Conservation (phyloP, 2,797 vertebrate species). For the Tangara arthus region DNA sequence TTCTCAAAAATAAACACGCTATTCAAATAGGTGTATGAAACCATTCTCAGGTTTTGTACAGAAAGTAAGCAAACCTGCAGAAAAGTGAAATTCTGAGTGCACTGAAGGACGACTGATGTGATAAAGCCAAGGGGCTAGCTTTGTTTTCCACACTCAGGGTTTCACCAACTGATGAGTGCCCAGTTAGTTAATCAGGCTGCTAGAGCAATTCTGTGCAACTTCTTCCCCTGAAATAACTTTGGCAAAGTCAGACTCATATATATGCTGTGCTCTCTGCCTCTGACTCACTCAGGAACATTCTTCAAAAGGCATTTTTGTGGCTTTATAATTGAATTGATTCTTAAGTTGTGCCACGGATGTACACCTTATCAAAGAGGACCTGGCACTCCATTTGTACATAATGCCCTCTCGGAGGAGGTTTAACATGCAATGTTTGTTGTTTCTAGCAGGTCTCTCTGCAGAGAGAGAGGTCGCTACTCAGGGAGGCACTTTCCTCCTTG, state of each 20-base stretch:
- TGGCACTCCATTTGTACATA: slow-evolving; percentile 65
- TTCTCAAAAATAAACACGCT: not conserved
- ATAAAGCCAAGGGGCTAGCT: not conserved
- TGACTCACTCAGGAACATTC: slow-evolving; percentile 9
- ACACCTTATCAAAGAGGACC: slow-evolving; percentile 68
- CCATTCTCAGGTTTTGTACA: not conserved
- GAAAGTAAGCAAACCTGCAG: not conserved
- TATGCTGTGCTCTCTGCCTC: not conserved
- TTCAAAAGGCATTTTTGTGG: slow-evolving; percentile 69
- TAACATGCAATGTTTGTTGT: slow-evolving; percentile 73
- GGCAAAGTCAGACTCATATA: slow-evolving; percentile 25
- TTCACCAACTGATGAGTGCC: not conserved
- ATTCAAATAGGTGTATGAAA: not conserved
- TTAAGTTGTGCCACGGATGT: slow-evolving; percentile 66
- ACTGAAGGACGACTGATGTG: not conserved
- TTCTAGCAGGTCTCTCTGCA: slow-evolving; percentile 70
- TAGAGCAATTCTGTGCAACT: not conserved
- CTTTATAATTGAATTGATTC: slow-evolving; percentile 79
- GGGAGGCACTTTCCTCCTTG: slow-evolving; percentile 77
- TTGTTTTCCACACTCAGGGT: not conserved
- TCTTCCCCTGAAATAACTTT: slow-evolving; percentile 21
- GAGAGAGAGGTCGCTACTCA: slow-evolving; percentile 72
- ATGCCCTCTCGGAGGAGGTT: slow-evolving; percentile 69
- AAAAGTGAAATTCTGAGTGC: not conserved
- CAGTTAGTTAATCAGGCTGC: not conserved